Percentiles rank a stretch among this genome's conserved stretches.
Conservation (phyloP, 2,113 vertebrate species). For the Alces alces region DNA sequence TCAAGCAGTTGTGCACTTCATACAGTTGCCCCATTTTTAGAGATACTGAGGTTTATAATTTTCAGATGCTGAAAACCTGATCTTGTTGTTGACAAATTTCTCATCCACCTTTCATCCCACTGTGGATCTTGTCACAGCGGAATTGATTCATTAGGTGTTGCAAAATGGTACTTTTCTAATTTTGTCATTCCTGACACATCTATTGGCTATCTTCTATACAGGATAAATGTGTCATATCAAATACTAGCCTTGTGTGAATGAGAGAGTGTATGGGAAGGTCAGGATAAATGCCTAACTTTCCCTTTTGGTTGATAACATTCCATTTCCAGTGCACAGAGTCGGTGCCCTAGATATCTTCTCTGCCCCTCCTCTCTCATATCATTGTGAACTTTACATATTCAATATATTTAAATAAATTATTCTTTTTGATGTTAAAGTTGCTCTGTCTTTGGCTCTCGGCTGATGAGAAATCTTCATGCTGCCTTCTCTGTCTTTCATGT, state of each 20-base stretch:
- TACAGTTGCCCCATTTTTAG: not conserved
- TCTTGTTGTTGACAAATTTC: not conserved
- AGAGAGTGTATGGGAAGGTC: not conserved
- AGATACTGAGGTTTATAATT: not conserved
- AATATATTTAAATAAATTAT: constrained; percentile 4
- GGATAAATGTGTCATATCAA: not conserved
- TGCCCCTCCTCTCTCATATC: not conserved
- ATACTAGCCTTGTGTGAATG: not conserved
- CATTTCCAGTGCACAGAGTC: not conserved
- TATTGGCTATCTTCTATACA: not conserved
- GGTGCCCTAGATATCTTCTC: not conserved
- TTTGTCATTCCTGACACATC: not conserved
- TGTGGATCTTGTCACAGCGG: not conserved
- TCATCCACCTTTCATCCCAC: not conserved
- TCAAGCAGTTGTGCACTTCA: not conserved
- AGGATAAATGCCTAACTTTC: not conserved
- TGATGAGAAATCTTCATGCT: not conserved
- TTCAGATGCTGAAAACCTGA: not conserved
- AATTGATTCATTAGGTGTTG: not conserved
- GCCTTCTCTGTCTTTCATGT: not conserved
- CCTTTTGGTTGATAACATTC: not conserved
- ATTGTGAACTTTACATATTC: not conserved
- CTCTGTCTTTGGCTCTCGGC: not conserved
- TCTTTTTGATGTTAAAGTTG: not conserved
- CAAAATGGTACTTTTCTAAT: not conserved